These are phyloP conservation scores for Coecobrya sp. DNA, from an alignment of 2,888 invertebrate genomes.

Conservation along the genomic window DNA sequence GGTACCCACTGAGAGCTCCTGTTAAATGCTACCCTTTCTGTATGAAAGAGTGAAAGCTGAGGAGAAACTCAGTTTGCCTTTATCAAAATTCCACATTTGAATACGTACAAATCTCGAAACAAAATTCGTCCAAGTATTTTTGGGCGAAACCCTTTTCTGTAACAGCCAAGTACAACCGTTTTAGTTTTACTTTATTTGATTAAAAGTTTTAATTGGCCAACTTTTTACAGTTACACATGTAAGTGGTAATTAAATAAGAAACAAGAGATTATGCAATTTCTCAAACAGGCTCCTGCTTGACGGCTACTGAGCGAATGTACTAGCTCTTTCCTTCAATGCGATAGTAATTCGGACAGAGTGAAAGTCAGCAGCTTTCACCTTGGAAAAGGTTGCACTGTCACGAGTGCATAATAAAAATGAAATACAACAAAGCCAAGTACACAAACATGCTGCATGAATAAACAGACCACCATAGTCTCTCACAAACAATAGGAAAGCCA, in stretches of 20 bases:
- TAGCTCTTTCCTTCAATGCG: background rate
- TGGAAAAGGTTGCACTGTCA: conserved; percentile 16
- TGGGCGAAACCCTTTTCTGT: background rate
- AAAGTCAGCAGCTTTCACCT: conserved; percentile 36
- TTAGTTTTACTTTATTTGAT: background rate
- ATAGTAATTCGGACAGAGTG: background rate
- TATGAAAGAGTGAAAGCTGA: too few species aligned
- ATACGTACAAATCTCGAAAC: background rate
- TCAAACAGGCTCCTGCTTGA: background rate
- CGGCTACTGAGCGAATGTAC: background rate
- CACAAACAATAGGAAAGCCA: background rate
- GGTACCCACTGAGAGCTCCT: too few species aligned
- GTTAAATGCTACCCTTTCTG: too few species aligned
- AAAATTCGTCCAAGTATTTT: background rate
- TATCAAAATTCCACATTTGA: too few species aligned
- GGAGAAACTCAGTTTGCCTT: too few species aligned
- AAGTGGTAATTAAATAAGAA: background rate
- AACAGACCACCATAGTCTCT: background rate
- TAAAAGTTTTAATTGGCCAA: background rate
- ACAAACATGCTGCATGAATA: background rate
- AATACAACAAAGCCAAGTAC: background rate
- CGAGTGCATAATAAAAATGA: background rate
- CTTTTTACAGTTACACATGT: background rate
- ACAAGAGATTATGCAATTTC: background rate
- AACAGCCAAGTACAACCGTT: background rate